These are phyloP conservation scores for Oophaga sylvatica DNA, from an alignment of 2,797 vertebrate genomes.

Conservation along the genomic window DNA sequence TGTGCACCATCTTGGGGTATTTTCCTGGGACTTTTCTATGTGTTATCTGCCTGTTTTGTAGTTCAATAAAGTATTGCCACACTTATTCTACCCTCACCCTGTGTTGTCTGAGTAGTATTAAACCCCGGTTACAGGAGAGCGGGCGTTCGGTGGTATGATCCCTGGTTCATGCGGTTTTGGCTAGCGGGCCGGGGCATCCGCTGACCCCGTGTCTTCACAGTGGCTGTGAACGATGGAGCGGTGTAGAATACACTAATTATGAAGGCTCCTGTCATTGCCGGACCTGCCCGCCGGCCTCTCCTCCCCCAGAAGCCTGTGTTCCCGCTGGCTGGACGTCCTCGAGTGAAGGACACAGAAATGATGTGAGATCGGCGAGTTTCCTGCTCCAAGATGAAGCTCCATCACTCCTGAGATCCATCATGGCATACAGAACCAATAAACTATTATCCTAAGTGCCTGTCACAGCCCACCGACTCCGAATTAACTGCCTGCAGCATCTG, in stretches of 20 bases:
- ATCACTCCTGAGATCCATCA: conserved; percentile 67
- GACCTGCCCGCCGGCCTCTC: conserved; percentile 7
- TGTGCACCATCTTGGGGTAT: too few relatives aligned
- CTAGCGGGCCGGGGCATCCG: too few relatives aligned
- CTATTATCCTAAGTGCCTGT: conserved; percentile 73
- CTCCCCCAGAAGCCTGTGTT: conserved; percentile 36
- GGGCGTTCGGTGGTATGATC: too few relatives aligned
- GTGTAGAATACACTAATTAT: background rate
- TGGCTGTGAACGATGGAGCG: background rate
- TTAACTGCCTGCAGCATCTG: conserved; percentile 70
- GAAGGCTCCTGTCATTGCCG: conserved; percentile 9
- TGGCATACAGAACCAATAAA: conserved; percentile 74
- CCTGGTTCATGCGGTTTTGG: too few relatives aligned
- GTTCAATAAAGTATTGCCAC: too few relatives aligned
- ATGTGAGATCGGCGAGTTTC: conserved; percentile 66
- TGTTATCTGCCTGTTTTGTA: too few relatives aligned
- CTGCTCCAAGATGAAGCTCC: conserved; percentile 61
- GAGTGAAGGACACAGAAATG: conserved; percentile 67
- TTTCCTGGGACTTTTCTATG: too few relatives aligned
- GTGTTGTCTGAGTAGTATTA: too few relatives aligned
- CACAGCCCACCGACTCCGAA: conserved; percentile 72
- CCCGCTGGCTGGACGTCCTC: conserved; percentile 54
- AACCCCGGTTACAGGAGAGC: too few relatives aligned
- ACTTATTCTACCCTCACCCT: too few relatives aligned
- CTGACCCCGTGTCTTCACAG: too few relatives aligned